These are phyloP conservation scores for Malacoraja senta DNA, from an alignment of 2,797 vertebrate genomes.

Conservation along the genomic window DNA sequence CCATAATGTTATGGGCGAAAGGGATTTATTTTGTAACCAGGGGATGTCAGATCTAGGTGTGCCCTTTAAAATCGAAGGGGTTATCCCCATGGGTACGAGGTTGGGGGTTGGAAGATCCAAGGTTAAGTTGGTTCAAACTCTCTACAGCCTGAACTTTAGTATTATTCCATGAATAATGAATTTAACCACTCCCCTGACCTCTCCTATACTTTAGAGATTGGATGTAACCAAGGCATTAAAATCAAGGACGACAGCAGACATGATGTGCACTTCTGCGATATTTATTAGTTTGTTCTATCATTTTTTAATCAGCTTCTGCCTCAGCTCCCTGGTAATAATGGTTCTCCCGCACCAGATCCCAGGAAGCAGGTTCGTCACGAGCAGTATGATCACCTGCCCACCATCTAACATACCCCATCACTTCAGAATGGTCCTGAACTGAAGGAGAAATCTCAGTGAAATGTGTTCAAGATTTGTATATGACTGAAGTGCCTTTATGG, in stretches of 20 bases:
- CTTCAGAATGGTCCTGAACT: not conserved
- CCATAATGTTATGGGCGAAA: too few relatives aligned
- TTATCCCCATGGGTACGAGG: not conserved
- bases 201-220: not conserved
- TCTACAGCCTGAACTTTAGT: not conserved
- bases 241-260: not conserved
- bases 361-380: slow-evolving; percentile 52
- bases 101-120: not conserved
- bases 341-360: slow-evolving; percentile 52
- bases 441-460: not conserved
- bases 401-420: slow-evolving; percentile 47
- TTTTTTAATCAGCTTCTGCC: slow-evolving; percentile 52
- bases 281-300: slow-evolving; percentile 47
- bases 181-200: not conserved
- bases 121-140: not conserved
- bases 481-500: not conserved
- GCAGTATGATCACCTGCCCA: slow-evolving; percentile 54
- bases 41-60: not conserved
- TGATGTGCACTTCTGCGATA: too few relatives aligned
- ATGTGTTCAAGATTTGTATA: not conserved
- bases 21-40: not conserved
- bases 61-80: not conserved
- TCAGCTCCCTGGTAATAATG: slow-evolving; percentile 51
- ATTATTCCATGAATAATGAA: too few relatives aligned
- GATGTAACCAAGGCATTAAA: not conserved